Evolutionary conservation across 2,888 invertebrate genomes (phyloP), one percentile per base, ranked within the genome.

Genomic region (Hirtodrosophila cameraria): DNA sequence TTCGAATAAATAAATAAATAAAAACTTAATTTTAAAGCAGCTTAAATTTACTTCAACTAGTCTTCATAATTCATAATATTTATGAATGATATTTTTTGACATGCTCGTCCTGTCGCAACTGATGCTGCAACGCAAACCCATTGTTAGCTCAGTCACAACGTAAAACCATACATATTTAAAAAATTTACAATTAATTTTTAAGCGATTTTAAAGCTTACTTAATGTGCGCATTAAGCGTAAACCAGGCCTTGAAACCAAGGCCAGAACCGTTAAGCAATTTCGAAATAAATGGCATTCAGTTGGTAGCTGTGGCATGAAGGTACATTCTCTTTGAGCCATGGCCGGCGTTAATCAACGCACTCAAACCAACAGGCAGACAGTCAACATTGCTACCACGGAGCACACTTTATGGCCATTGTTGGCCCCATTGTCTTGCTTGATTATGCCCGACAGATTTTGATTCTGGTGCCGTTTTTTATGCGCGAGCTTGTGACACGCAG

Each of bases 351-450:
- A 80, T 80, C 79, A 86, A 83, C 31, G 74, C 46, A 33, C 49
- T 27, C 75, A 52, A n/a, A 42, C 61, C 63, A 18, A 30, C 23
- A 23, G 23, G 23, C n/a, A 23, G 6, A 23, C 18, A 5, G 18
- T 20, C 18, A n/a, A n/a, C n/a, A n/a, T 5, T 20, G 18, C 18
- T 5, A 3, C 52, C 35, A 43, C 49, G 48, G 60, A 20, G 53
- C 54, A 45, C 60, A 72, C 65, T 78, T 76, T 76, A 83, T 86
- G 80, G 60, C 52, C 73, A 70, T 65, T 72, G 72, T 70, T 75
- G 75, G 58, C 49, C 70, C 70, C 76, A 86, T 86, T 80, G 80
- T 80, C 74, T 86, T 75, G 86, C 86, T 83, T 80, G 80, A 80
- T 80, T 86, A 83, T 86, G 84, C 81, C 63, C 66, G 59, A 42